phyloP scores from a whole-genome alignment of 37 sponge, comb jelly and placozoan species.

The Cliona cf. orientalis region DNA sequence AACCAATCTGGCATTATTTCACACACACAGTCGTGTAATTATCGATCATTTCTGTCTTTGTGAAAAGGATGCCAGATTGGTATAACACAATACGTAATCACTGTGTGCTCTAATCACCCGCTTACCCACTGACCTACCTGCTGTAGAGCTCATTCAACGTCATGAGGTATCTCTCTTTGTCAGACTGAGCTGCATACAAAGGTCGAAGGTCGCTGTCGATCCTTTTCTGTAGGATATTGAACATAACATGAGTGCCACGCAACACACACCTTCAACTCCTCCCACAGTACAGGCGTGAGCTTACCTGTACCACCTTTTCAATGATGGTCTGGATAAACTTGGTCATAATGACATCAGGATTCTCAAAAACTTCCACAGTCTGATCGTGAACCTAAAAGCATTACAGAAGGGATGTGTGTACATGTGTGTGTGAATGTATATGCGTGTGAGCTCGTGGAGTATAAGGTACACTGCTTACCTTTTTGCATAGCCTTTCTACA shows the following conservation, averaged over 20 bases:
- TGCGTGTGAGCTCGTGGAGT: neutral
- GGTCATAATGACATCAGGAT: conserved; percentile 67
- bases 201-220: conserved; percentile 10
- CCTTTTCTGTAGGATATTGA: conserved; percentile 12
- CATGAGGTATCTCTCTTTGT: conserved; percentile 52
- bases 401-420: neutral
- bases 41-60: too few species aligned
- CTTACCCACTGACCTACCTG: conserved; percentile 50
- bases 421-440: neutral
- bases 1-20: too few species aligned
- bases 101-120: too few species aligned
- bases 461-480: conserved; percentile 19
- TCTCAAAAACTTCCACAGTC: conserved; percentile 77
- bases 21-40: too few species aligned
- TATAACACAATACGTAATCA: too few species aligned
- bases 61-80: too few species aligned
- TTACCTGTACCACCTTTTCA: conserved; percentile 67
- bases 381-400: conserved; percentile 58
- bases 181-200: neutral
- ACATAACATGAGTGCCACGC: neutral
- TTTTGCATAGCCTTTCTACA: conserved; percentile 51
- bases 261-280: neutral
- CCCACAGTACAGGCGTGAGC: neutral
- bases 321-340: conserved; percentile 62
- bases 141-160: conserved; percentile 59